Base-by-base conservation (phyloP, 2,888 invertebrate genomes). In the Apoda limacodes region DNA sequence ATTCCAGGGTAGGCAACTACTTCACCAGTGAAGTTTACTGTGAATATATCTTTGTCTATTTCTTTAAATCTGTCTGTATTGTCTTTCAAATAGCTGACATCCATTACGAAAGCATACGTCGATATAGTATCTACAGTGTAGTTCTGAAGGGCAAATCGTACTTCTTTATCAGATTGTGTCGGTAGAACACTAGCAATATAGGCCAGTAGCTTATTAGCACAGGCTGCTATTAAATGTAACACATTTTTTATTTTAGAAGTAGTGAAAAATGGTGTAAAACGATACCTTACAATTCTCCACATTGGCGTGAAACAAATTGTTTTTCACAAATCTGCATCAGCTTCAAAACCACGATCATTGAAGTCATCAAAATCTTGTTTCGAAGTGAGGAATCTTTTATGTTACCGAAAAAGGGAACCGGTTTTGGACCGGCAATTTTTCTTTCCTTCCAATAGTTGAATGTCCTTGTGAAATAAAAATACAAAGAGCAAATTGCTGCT, bases 161-260 rank as follows among this genome's bases (percentile, higher is more conserved):
- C 9, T 17, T 58, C 45, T 3, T 51, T 50, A 30, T 61, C 58
- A 2, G 25, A 11, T n/a, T 45, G 21, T 2, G 40, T 35, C 1
- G 36, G 22, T 4, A 39, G 35, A 21, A 50, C 9, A 0, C 30
- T 25, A 1, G 39, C 35, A 0, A 65, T 6, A 23, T 56, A 45
- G 0, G 57, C 34, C 1, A 55, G 13, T 19, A 62, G 61, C 5
- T 42, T 37, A 5, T 67, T 50, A 9, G 47, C 55, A 2, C 53
- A 47, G 14, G 61, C 57, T 12, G 37, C 37, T 10, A 70, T 37
- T 12, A 69, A 30, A 36, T 57, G 42, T 11, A 62, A 46, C 68
- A 70, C 69, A 17, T 58, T 61, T 35, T 56, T 68, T n/a, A 68
- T 38, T 45, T 70, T 69, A 3, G 60, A 58, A 0, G 67, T 51